Conservation (phyloP, 1,140 invertebrate species). For the Heliothis subflexa region DNA sequence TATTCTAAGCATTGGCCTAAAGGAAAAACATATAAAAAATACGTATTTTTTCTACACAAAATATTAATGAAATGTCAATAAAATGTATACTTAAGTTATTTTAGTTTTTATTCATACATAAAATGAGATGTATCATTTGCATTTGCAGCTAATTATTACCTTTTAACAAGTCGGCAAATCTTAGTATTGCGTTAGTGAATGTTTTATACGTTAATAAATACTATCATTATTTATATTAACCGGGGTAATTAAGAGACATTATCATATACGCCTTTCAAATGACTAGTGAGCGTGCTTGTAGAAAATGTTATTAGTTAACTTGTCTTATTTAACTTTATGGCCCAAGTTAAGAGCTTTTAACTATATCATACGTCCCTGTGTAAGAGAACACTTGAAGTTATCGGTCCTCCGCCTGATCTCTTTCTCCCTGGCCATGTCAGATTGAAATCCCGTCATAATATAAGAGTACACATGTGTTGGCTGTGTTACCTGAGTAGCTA, state of each 20-base stretch:
- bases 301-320: conserved; percentile 7
- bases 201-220: background rate
- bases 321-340: background rate
- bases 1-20: too few species aligned
- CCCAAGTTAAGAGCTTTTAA: background rate
- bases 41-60: too few species aligned
- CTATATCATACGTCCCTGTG: too few species aligned
- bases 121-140: background rate
- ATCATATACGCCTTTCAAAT: conserved; percentile 18
- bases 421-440: too few species aligned
- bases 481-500: too few species aligned
- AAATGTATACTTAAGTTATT: too few species aligned
- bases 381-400: too few species aligned
- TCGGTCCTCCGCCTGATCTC: too few species aligned
- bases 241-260: conserved; percentile 14
- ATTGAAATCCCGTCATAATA: too few species aligned
- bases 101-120: background rate
- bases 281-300: background rate
- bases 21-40: too few species aligned
- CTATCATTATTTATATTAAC: background rate
- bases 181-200: background rate
- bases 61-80: too few species aligned
- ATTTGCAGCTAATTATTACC: background rate
- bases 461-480: too few species aligned
- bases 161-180: conserved; percentile 1